These are phyloP conservation scores for Chrosomus eos DNA, from an alignment of 2,797 vertebrate genomes.

Conservation along the genomic window DNA sequence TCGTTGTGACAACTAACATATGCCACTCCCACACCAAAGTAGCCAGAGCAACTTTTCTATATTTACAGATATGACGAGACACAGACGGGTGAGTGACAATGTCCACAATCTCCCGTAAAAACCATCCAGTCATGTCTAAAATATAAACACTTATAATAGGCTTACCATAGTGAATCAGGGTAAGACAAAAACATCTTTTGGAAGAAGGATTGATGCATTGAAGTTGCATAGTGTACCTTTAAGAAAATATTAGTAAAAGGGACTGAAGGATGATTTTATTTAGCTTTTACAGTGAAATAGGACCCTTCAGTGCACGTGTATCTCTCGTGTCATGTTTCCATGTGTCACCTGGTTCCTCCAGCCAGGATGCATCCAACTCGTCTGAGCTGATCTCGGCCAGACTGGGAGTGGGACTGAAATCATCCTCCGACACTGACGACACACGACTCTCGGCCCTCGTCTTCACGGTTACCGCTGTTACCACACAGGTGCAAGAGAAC, in stretches of 20 bases:
- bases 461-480: constrained; percentile 39
- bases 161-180: too few species aligned
- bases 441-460: constrained; percentile 22
- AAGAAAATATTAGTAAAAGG: background rate
- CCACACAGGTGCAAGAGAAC: constrained; percentile 11
- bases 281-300: background rate
- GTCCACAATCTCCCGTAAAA: too few species aligned
- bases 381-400: constrained; percentile 81
- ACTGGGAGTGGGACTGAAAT: constrained; percentile 79
- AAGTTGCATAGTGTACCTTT: too few species aligned
- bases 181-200: too few species aligned
- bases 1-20: too few species aligned
- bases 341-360: constrained; percentile 70
- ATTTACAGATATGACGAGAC: too few species aligned
- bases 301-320: background rate
- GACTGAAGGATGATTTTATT: background rate
- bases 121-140: too few species aligned
- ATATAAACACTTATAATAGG: too few species aligned
- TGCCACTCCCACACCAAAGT: too few species aligned
- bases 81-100: too few species aligned
- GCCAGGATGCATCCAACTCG: constrained; percentile 79
- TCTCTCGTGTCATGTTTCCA: constrained; percentile 12
- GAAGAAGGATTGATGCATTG: too few species aligned
- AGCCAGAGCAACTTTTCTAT: too few species aligned
- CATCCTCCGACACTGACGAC: constrained; percentile 68